phyloP scores from a whole-genome alignment of 2,888 invertebrate genomes.

The Brachypterus glaber region DNA sequence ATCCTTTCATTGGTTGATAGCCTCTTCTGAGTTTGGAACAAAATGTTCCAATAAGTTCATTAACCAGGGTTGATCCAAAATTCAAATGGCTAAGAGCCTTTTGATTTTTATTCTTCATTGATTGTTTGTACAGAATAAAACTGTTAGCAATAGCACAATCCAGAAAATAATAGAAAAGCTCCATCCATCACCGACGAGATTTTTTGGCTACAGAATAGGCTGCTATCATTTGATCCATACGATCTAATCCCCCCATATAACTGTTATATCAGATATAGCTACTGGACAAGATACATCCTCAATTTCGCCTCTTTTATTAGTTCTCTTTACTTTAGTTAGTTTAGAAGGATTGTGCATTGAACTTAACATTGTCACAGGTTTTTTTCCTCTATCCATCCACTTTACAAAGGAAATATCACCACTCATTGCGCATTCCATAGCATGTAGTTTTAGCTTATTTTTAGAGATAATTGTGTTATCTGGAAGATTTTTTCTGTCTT shows the following conservation, averaged over 20 bases:
- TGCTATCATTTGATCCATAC: slow-evolving; percentile 10
- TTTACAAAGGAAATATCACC: slow-evolving; percentile 5
- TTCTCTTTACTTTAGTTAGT: slow-evolving; percentile 5
- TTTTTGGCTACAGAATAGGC: slow-evolving; percentile 23
- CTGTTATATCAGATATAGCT: slow-evolving; percentile 7
- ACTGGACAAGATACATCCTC: slow-evolving; percentile 5
- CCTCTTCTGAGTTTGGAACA: not conserved
- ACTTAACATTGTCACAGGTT: slow-evolving; percentile 6
- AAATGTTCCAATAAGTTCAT: not conserved
- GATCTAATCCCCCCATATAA: slow-evolving; percentile 5
- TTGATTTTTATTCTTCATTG: not conserved
- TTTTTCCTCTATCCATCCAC: slow-evolving; percentile 9
- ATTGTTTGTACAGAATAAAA: slow-evolving; percentile 11
- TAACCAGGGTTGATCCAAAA: not conserved
- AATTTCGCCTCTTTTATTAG: not conserved
- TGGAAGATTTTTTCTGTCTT: slow-evolving; percentile 4
- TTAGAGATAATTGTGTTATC: slow-evolving; percentile 2
- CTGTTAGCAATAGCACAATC: slow-evolving; percentile 24
- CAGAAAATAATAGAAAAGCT: slow-evolving; percentile 25
- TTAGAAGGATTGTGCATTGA: slow-evolving; percentile 8
- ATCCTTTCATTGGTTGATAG: not conserved
- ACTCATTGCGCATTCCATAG: slow-evolving; percentile 1
- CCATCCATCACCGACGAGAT: slow-evolving; percentile 25
- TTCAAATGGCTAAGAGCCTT: not conserved
- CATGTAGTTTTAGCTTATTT: slow-evolving; percentile 7